Conservation (phyloP, 2,797 vertebrate genomes). For the Microcaecilia unicolor region DNA sequence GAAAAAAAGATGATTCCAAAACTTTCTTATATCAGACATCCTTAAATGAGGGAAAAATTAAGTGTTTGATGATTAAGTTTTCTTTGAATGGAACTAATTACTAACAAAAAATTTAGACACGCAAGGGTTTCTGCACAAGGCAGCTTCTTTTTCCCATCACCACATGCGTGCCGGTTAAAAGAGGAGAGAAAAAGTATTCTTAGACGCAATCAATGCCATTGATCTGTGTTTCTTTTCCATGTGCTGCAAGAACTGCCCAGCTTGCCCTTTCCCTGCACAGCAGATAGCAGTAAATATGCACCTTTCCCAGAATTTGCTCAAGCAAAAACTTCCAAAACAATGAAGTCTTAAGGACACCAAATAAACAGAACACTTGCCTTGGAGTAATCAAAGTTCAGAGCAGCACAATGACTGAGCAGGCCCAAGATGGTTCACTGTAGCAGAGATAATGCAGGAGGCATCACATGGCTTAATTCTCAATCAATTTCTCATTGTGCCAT, state of each 20-base stretch:
- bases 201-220: constrained; percentile 16
- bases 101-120: too few species aligned
- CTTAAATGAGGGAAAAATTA: too few species aligned
- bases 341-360: too few species aligned
- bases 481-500: constrained; percentile 33
- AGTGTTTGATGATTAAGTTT: too few species aligned
- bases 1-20: too few species aligned
- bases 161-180: constrained; percentile 2
- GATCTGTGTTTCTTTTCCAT: constrained; percentile 16
- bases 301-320: constrained; percentile 4
- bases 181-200: constrained; percentile 1
- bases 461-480: constrained; percentile 27
- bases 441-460: constrained; percentile 25
- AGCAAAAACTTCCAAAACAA: constrained; percentile 17
- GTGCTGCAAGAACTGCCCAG: constrained; percentile 12
- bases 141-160: too few species aligned
- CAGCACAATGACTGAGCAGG: constrained; percentile 16
- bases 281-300: constrained; percentile 16
- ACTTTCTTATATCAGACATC: too few species aligned
- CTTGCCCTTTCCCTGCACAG: not conserved
- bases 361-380: too few species aligned
- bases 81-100: too few species aligned
- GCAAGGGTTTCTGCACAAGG: too few species aligned
- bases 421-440: constrained; percentile 27
- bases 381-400: too few species aligned